Conservation (phyloP, 2,113 vertebrate genomes). For the Colossoma macropomum region DNA sequence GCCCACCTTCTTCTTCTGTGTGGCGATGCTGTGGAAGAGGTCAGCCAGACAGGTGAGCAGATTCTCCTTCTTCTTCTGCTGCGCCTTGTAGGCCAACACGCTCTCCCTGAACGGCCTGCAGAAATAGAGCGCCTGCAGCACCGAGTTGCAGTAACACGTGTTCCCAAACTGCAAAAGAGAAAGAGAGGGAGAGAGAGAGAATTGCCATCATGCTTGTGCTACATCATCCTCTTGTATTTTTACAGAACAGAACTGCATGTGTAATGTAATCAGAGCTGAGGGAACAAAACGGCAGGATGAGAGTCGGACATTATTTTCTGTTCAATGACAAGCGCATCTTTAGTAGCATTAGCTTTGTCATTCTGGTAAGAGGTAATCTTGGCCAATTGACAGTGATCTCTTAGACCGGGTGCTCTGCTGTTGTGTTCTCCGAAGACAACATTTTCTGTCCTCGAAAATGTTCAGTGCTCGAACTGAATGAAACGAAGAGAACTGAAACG, state of each 20-base stretch:
- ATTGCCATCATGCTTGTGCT: neutral
- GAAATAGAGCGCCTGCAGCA: constrained; percentile 96
- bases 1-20: constrained; percentile 98
- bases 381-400: no score
- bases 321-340: neutral
- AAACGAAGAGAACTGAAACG: neutral
- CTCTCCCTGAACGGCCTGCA: constrained; percentile 97
- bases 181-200: neutral
- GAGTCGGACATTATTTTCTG: neutral
- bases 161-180: constrained; percentile 89
- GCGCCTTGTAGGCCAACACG: constrained; percentile 94
- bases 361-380: neutral
- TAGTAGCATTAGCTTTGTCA: neutral
- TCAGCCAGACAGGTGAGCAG: constrained; percentile 95
- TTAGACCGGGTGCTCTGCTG: neutral
- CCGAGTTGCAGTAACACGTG: constrained; percentile 99
- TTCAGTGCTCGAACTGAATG: neutral
- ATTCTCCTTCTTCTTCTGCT: constrained; percentile 99
- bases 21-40: constrained; percentile 97
- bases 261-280: neutral
- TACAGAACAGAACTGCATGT: neutral
- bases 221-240: constrained; percentile 2
- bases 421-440: neutral
- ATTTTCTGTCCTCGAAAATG: neutral
- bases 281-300: neutral